These are phyloP conservation scores for Passer montanus DNA, from an alignment of 2,113 vertebrate genomes.

Conservation along the genomic window DNA sequence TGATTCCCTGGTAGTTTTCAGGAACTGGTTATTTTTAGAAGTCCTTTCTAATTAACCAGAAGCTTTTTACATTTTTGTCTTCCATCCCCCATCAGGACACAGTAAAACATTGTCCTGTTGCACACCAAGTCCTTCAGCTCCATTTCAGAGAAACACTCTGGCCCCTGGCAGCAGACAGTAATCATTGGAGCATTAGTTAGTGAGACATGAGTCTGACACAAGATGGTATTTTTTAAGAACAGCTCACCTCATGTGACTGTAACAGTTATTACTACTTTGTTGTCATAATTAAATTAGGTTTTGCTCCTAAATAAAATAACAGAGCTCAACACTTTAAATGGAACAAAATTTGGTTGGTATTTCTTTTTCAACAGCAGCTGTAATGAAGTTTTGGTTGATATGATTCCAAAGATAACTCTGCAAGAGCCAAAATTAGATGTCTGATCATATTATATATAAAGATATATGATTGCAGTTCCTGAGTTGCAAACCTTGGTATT, in stretches of 20 bases:
- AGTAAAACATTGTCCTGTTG: background rate
- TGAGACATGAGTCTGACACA: background rate
- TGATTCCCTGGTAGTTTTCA: background rate
- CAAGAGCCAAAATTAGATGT: background rate
- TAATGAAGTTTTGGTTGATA: background rate
- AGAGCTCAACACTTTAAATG: fast-evolving
- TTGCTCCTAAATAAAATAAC: background rate
- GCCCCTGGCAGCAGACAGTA: background rate
- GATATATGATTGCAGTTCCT: background rate
- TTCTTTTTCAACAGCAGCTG: background rate
- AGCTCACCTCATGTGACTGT: background rate
- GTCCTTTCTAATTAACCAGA: background rate
- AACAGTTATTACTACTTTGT: background rate
- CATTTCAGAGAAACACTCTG: background rate
- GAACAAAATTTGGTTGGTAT: background rate
- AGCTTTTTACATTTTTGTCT: background rate
- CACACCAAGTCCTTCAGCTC: background rate
- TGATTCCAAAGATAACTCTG: background rate
- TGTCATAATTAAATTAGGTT: background rate
- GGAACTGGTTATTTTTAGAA: background rate
- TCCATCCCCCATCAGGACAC: background rate
- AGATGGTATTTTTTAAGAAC: background rate
- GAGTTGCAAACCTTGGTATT: background rate
- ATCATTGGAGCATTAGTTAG: background rate
- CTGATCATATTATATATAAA: too few relatives aligned